phyloP scores from a whole-genome alignment of 2,888 invertebrate genomes.

The Melolontha melolontha region DNA sequence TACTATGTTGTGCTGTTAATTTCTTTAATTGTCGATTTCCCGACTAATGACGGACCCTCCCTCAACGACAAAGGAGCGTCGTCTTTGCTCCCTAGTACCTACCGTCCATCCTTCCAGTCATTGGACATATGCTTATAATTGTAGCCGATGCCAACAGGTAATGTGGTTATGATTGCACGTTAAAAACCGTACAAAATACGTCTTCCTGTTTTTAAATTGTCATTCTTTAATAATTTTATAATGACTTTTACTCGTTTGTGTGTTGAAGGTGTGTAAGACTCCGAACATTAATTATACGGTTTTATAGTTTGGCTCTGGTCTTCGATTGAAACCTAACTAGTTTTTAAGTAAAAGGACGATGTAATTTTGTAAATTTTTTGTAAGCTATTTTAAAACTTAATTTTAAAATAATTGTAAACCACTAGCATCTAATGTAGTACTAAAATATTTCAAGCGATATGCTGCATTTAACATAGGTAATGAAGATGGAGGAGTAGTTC shows the following conservation, averaged over 20 bases:
- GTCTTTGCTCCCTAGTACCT: constrained; percentile 1
- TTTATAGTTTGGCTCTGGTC: constrained; percentile 30
- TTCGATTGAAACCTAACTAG: constrained; percentile 22
- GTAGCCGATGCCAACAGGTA: constrained; percentile 60
- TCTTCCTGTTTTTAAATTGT: constrained; percentile 66
- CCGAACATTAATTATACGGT: constrained; percentile 30
- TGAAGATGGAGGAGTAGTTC: no score
- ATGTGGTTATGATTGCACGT: constrained; percentile 62
- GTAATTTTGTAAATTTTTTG: not conserved
- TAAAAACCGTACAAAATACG: constrained; percentile 66
- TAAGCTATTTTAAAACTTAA: no score
- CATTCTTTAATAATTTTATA: constrained; percentile 66
- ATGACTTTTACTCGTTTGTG: constrained; percentile 52
- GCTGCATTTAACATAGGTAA: no score
- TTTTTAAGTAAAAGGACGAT: constrained; percentile 34
- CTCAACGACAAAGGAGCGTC: constrained; percentile 38
- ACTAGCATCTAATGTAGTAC: no score
- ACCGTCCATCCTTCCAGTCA: constrained; percentile 52
- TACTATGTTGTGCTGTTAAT: constrained; percentile 51
- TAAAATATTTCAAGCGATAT: no score
- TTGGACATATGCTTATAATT: constrained; percentile 65
- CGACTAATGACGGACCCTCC: constrained; percentile 57
- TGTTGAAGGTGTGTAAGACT: constrained; percentile 5
- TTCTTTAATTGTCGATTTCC: constrained; percentile 61
- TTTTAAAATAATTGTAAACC: no score